A percentile compares a stretch with the other conserved stretches of the same genome.
phyloP scores from a whole-genome alignment of 2,888 invertebrate genomes.

The Spodoptera picta region DNA sequence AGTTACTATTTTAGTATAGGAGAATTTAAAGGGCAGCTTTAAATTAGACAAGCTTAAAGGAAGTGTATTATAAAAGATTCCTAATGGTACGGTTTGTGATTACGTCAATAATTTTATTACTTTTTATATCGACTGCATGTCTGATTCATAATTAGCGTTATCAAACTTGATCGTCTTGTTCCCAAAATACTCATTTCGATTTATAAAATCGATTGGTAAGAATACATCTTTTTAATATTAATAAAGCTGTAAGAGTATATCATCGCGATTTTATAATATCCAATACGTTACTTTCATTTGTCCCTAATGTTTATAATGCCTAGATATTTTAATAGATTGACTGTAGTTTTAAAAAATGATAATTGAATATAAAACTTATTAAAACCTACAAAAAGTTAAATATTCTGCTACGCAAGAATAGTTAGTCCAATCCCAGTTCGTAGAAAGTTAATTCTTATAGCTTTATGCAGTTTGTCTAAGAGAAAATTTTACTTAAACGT shows the following conservation, averaged over 20 bases:
- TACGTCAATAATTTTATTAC: constrained; percentile 24
- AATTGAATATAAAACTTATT: constrained; percentile 35
- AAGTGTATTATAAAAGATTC: constrained; percentile 47
- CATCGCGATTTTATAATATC: constrained; percentile 33
- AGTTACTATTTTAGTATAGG: constrained; percentile 63
- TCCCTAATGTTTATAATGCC: constrained; percentile 36
- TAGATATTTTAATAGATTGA: constrained; percentile 49
- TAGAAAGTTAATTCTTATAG: constrained; percentile 53
- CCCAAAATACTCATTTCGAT: constrained; percentile 9
- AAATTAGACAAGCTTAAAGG: constrained; percentile 62
- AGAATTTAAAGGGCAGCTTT: constrained; percentile 63
- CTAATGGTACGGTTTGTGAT: constrained; percentile 47
- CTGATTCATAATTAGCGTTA: neutral
- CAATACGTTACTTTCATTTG: constrained; percentile 22
- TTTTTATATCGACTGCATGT: neutral
- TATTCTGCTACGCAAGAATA: constrained; percentile 56
- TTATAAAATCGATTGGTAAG: constrained; percentile 30
- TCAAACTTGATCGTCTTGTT: neutral
- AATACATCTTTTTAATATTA: constrained; percentile 4
- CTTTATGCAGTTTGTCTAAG: constrained; percentile 49
- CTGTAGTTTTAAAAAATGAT: constrained; percentile 46
- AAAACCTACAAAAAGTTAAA: constrained; percentile 49
- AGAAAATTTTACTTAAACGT: constrained; percentile 29
- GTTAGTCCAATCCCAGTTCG: constrained; percentile 50
- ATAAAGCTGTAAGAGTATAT: constrained; percentile 7